A percentile compares a stretch with the other conserved stretches of the same genome.
Evolutionary conservation across 1,140 invertebrate species (phyloP).

Genomic region (Epicauta chinensis): DNA sequence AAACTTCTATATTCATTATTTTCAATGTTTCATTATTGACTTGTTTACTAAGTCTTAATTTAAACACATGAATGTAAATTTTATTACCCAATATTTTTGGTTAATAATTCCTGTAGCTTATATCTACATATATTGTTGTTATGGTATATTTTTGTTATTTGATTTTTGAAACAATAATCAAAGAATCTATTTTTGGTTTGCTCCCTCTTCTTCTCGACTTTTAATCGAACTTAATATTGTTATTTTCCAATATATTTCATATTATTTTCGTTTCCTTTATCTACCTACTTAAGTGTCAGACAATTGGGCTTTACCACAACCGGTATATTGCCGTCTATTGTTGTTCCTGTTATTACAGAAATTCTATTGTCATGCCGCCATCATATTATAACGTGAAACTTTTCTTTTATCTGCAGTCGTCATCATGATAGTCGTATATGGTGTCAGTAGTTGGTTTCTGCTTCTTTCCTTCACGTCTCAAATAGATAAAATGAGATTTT

Average conservation of each 20-base stretch:
- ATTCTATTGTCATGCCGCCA: constrained; percentile 31
- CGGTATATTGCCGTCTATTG: constrained; percentile 38
- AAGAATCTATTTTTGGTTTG: too few species aligned
- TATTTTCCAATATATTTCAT: constrained; percentile 16
- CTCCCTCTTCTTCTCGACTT: too few species aligned
- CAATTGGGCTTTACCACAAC: constrained; percentile 27
- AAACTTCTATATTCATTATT: constrained; percentile 14
- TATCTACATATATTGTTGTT: too few species aligned
- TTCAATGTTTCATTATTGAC: constrained; percentile 18
- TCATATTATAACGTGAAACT: constrained; percentile 24
- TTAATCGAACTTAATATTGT: too few species aligned
- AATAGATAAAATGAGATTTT: constrained; percentile 30
- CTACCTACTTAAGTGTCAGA: constrained; percentile 30
- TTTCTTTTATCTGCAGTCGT: constrained; percentile 33
- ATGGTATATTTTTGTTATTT: too few species aligned
- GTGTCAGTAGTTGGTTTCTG: constrained; percentile 15
- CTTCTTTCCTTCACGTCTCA: too few species aligned
- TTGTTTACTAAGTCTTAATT: constrained; percentile 16
- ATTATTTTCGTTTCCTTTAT: constrained; percentile 25
- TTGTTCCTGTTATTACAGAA: constrained; percentile 30
- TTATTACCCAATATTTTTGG: constrained; percentile 1
- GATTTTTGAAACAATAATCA: too few species aligned
- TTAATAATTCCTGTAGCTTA: too few species aligned
- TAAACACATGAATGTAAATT: constrained; percentile 7
- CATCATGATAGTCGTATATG: constrained; percentile 5